A percentile compares a stretch with the other conserved stretches of the same genome.
These are phyloP conservation scores for Heliothis subflexa DNA, from an alignment of 1,140 invertebrate species.

Conservation along the genomic window DNA sequence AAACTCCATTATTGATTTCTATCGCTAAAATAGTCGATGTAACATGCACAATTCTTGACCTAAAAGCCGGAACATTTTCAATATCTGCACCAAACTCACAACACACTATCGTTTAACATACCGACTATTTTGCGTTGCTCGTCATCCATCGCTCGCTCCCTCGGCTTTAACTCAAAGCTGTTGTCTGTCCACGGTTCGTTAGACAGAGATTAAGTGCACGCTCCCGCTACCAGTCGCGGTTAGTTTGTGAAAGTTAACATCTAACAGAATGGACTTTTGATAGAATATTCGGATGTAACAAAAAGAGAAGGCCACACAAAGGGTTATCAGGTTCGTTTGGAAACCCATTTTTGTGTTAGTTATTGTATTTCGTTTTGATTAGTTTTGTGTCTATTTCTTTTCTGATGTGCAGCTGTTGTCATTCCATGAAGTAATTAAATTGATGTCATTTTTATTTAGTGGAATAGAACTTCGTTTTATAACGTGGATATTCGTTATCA, in stretches of 20 bases:
- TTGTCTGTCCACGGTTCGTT: conserved; percentile 53
- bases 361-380: background rate
- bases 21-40: too few species aligned
- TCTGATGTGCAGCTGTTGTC: background rate
- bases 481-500: too few species aligned
- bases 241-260: conserved; percentile 32
- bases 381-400: too few species aligned
- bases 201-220: conserved; percentile 46
- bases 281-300: conserved; percentile 19
- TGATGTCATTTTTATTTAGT: too few species aligned
- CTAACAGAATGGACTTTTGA: conserved; percentile 44
- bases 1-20: too few species aligned
- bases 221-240: conserved; percentile 16
- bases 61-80: too few species aligned
- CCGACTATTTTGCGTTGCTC: conserved; percentile 38
- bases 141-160: conserved; percentile 14
- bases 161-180: conserved; percentile 45
- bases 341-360: background rate
- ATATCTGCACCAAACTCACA: background rate
- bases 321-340: conserved; percentile 10
- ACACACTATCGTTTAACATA: conserved; percentile 27
- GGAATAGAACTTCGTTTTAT: too few species aligned
- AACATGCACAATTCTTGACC: too few species aligned
- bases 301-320: conserved; percentile 11
- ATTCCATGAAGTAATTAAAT: too few species aligned